phyloP scores from a whole-genome alignment of 1,140 invertebrate species.

The Bombus waltoni region DNA sequence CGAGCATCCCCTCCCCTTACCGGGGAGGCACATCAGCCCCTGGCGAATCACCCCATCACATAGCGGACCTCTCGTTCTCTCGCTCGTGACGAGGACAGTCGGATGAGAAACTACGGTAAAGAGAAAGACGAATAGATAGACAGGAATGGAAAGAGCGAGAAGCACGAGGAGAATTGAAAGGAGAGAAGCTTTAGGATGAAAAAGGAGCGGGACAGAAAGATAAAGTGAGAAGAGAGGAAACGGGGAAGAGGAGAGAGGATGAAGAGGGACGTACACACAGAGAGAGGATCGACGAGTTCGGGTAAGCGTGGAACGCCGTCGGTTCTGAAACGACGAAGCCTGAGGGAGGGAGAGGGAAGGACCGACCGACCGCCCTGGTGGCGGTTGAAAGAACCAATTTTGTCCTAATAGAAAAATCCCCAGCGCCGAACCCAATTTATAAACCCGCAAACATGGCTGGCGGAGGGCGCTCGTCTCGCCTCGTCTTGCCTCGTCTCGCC shows the following conservation, averaged over 20 bases:
- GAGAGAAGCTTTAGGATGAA: constrained; percentile 10
- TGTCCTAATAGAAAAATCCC: constrained; percentile 83
- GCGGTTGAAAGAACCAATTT: constrained; percentile 83
- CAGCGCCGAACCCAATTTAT: constrained; percentile 82
- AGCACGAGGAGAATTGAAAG: constrained; percentile 12
- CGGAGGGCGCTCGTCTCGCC: constrained; percentile 61
- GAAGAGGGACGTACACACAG: constrained; percentile 16
- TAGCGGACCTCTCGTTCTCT: constrained; percentile 55
- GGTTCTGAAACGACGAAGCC: constrained; percentile 55
- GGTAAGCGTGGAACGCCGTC: constrained; percentile 55
- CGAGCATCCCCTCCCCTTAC: constrained; percentile 65
- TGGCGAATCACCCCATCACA: constrained; percentile 65
- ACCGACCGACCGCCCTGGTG: constrained; percentile 71
- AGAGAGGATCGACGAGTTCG: constrained; percentile 63
- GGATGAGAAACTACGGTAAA: not conserved
- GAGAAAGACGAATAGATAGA: constrained; percentile 4
- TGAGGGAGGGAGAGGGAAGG: constrained; percentile 22
- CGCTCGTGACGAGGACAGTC: constrained; percentile 27
- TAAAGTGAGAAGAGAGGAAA: not conserved
- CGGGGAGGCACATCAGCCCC: constrained; percentile 64
- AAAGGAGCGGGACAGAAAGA: constrained; percentile 6
- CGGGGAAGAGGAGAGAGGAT: not conserved
- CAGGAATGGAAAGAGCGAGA: not conserved
- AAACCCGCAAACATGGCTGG: constrained; percentile 83
- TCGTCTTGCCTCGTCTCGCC: constrained; percentile 49